phyloP scores from a whole-genome alignment of 2,113 vertebrate species.

The Ochotona curzoniae region DNA sequence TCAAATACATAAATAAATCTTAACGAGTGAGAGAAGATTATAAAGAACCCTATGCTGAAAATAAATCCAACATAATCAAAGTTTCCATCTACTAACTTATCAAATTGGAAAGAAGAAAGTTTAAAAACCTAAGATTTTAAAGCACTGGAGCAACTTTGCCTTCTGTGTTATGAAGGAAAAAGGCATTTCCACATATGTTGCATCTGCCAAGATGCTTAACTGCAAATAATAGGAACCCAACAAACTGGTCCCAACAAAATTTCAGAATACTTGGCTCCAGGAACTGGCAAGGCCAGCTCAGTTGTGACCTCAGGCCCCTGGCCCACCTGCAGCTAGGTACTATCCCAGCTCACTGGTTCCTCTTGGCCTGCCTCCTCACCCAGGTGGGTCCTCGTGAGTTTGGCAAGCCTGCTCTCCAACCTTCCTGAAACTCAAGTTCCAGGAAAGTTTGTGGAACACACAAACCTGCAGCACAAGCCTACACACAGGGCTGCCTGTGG shows the following conservation, averaged over 20 bases:
- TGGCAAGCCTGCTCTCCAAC: background rate
- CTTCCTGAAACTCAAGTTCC: background rate
- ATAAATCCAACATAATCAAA: background rate
- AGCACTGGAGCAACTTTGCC: background rate
- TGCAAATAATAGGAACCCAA: background rate
- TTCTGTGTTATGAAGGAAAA: background rate
- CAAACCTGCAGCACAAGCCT: background rate
- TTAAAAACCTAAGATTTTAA: background rate
- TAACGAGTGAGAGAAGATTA: background rate
- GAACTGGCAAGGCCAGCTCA: background rate
- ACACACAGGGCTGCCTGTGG: background rate
- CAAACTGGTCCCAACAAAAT: background rate
- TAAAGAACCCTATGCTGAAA: background rate
- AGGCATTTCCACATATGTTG: background rate
- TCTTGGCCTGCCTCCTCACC: background rate
- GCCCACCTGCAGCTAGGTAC: background rate
- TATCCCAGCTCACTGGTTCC: background rate
- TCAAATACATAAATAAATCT: no score
- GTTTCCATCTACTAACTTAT: background rate
- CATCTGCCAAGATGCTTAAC: background rate
- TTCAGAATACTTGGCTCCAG: background rate
- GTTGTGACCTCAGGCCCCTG: background rate
- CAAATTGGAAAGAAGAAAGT: background rate
- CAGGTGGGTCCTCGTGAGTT: background rate
- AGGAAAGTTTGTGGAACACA: background rate